Evolutionary conservation across 2,888 invertebrate species (phyloP).

Genomic region (Troglohyphantes excavatus): DNA sequence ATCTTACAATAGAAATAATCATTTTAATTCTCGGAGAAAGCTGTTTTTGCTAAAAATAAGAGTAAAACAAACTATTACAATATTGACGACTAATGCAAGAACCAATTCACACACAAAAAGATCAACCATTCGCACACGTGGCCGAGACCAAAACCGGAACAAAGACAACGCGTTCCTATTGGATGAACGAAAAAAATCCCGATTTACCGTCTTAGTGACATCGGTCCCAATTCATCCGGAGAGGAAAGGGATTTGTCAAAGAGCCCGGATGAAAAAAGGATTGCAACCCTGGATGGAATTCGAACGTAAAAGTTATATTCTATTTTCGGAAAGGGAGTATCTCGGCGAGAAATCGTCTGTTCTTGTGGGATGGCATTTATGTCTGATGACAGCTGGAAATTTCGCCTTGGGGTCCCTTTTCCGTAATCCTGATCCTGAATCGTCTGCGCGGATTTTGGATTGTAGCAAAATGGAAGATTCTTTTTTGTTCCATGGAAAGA

Average conservation of each 20-base stretch:
- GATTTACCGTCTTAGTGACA: constrained; percentile 2
- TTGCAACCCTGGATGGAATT: neutral
- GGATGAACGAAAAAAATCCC: neutral
- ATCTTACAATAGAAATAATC: too few relatives aligned
- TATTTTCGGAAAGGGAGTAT: neutral
- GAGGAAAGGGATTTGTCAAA: constrained; percentile 2
- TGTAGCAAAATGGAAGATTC: too few relatives aligned
- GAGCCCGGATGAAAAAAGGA: neutral
- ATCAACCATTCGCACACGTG: too few relatives aligned
- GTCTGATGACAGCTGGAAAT: constrained; percentile 31
- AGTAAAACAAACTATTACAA: too few relatives aligned
- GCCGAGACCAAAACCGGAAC: too few relatives aligned
- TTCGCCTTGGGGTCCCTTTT: neutral
- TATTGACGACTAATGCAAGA: too few relatives aligned
- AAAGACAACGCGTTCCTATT: neutral
- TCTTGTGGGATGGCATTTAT: constrained; percentile 11
- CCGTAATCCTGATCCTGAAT: neutral
- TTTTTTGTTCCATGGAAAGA: too few relatives aligned
- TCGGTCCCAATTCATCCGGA: constrained; percentile 9
- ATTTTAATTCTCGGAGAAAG: too few relatives aligned
- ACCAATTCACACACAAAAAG: too few relatives aligned
- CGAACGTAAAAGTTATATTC: neutral
- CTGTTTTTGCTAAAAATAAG: too few relatives aligned
- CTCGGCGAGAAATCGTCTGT: neutral
- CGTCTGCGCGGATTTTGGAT: neutral